These are phyloP conservation scores for Acanthis flammea DNA, from an alignment of 2,797 vertebrate species.

Conservation along the genomic window DNA sequence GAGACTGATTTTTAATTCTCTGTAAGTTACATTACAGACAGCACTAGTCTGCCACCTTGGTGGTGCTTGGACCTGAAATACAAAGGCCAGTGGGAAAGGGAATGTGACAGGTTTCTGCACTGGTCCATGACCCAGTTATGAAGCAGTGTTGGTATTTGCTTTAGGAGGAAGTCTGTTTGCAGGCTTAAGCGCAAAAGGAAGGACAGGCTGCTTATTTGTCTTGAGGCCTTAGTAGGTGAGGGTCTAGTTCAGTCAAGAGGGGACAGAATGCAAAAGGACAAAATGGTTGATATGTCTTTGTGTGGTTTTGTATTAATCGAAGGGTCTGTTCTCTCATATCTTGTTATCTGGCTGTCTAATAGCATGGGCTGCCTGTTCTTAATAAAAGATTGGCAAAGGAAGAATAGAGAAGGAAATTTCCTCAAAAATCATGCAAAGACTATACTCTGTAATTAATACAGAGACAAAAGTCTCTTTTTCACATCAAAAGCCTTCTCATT, in stretches of 20 bases:
- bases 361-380: background rate
- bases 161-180: background rate
- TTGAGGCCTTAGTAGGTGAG: background rate
- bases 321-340: background rate
- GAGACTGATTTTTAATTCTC: background rate
- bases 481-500: background rate
- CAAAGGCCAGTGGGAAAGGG: background rate
- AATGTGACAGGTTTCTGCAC: background rate
- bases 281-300: background rate
- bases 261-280: background rate
- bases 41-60: background rate
- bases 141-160: background rate
- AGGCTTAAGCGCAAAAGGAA: background rate
- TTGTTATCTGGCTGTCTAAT: background rate
- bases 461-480: background rate
- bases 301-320: background rate
- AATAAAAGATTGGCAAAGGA: background rate
- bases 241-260: background rate
- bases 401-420: background rate
- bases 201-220: background rate
- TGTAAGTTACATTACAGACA: background rate
- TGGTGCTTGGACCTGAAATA: background rate
- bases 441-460: background rate
- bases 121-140: background rate
- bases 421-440: background rate